Base-by-base conservation (phyloP, 2,888 invertebrate species). In the Cantharis lateralis region DNA sequence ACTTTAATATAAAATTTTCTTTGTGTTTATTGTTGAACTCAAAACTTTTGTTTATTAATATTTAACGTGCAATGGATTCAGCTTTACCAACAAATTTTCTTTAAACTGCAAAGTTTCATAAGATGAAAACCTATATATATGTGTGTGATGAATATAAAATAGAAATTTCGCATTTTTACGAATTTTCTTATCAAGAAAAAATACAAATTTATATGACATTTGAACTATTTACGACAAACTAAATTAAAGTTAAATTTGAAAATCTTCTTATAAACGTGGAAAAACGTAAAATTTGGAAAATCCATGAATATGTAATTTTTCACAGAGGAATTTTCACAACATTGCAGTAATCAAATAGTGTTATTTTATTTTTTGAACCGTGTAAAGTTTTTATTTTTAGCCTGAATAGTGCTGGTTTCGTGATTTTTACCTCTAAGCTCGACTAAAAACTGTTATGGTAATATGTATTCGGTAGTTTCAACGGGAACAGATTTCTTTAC, bases 221-320 rank as follows among this genome's bases (percentile, higher is more conserved):
- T 66, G 24, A 66, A 20, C 18, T 63, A 63, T 63, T 63, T 20
- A 18, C 63, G 63, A 63, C 48, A n/a, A 63, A 63, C 18, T 63
- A 63, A 20, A 66, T 66, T 66, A 66, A 66, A 20, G 24, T 16
- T 63, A 24, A 66, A 20, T 18, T 66, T 66, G 24, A 10, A 66
- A 11, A 2, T 4, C 18, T 20, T 64, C 16, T 15, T 18, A 18
- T 18, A 13, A 20, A 15, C 32, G 15, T 18, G n/a, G 18, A 13
- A 62, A 15, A 11, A 62, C 28, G 28, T 7, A 15, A 71, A 71
- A 71, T 26, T 64, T 71, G 18, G 28, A 66, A 63, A 71, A 64
- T 64, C 71, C 64, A 71, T 71, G 71, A 63, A 71, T 71, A 71
- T 71, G 28, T 71, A 26, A 71, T 24, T 71, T 71, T 18, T 28